A percentile compares a stretch with the other conserved stretches of the same genome.
These are phyloP conservation scores for Caracal caracal DNA, from an alignment of 2,113 vertebrate genomes.

Conservation along the genomic window DNA sequence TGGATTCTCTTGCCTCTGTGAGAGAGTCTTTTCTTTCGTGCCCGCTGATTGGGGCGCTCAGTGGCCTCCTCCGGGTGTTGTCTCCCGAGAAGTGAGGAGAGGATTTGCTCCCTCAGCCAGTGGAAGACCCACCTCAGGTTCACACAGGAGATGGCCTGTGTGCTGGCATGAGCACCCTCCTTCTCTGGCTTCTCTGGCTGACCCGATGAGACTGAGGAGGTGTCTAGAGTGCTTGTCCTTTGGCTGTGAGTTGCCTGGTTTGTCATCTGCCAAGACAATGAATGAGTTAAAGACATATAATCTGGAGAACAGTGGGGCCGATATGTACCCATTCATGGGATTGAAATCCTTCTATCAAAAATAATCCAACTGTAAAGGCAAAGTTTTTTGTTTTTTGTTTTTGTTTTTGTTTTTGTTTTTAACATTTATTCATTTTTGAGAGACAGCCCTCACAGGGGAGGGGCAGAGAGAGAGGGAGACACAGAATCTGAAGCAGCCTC, in stretches of 20 bases:
- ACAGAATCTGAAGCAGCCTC: too few species aligned
- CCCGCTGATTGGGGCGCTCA: rapidly evolving
- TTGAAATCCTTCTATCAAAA: not conserved
- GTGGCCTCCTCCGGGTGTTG: not conserved
- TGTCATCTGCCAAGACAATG: conserved; percentile 30
- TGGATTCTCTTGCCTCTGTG: conserved; percentile 18
- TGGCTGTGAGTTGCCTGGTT: not conserved
- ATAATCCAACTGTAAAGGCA: not conserved
- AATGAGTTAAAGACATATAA: not conserved
- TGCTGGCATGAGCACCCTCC: not conserved
- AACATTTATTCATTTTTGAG: too few species aligned
- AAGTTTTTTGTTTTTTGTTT: not conserved
- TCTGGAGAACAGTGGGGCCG: not conserved
- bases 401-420: too few species aligned
- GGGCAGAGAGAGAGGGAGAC: too few species aligned
- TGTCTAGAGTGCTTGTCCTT: not conserved
- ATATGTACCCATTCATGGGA: too few species aligned
- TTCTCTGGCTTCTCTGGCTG: rapidly evolving
- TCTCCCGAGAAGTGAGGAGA: not conserved
- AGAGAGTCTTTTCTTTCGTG: not conserved
- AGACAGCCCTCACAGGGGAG: too few species aligned
- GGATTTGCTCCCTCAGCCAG: conserved; percentile 47
- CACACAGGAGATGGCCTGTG: not conserved
- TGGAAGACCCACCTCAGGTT: not conserved
- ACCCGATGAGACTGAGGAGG: not conserved